Evolutionary conservation across 2,888 invertebrate genomes (phyloP), one percentile per base, ranked within the genome.

Genomic region (Chelonus formosanus): DNA sequence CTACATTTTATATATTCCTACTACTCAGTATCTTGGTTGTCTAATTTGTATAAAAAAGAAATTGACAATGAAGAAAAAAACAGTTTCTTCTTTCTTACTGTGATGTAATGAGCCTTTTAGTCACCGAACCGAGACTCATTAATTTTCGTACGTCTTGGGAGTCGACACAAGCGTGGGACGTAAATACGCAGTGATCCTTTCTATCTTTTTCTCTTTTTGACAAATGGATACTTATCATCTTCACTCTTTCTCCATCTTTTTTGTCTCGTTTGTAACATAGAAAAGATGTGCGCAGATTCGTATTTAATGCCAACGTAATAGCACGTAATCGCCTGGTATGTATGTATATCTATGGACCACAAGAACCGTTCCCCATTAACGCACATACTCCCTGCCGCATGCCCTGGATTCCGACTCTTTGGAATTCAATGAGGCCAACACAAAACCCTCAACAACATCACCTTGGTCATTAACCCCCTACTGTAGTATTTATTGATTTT

Each of bases 141-240:
- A 63, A 62, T 65, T 65, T 64, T 64, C 45, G 57, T 64, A 61
- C 62, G 54, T 44, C 50, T 47, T 48, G 60, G 52, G 68, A 68
- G 65, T 69, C 67, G 67, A 69, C 67, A 50, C 65, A 65, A 65
- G 70, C 69, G 73, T 73, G 71, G 67, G 67, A 66, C 58, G 71
- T 67, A 68, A 65, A 64, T 58, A 64, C 52, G 34, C 31, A 45
- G 47, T 54, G 36, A 40, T 36, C 55, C 65, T 70, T 69, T 65
- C 61, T 52, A 32, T 69, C 58, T 65, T 56, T 70, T 59, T 68
- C 69, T 71, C 65, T 68, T 70, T 63, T 72, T 70, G 65, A 71
- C 71, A 70, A 73, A 73, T 75, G 68, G 65, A 68, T 68, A 63
- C 71, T 68, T 73, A 72, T 71, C 70, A 52, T 55, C 36, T 31